These are phyloP conservation scores for Drosophila quadrilineata DNA, from an alignment of 1,140 invertebrate genomes.

Conservation along the genomic window DNA sequence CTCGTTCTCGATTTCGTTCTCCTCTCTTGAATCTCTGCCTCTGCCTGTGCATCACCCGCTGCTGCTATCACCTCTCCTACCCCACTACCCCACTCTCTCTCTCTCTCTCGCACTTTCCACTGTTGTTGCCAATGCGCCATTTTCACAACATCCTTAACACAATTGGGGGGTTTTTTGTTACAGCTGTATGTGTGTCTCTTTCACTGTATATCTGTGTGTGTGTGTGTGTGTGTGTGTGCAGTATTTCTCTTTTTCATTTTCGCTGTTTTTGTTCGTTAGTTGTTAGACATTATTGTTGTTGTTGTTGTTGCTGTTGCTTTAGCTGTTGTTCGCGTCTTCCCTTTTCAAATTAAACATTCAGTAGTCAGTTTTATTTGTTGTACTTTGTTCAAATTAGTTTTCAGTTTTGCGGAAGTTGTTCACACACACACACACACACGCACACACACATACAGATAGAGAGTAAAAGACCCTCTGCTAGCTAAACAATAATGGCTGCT, in stretches of 20 bases:
- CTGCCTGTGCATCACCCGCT: no score
- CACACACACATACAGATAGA: slow-evolving; percentile 21
- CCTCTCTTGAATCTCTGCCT: no score
- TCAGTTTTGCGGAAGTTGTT: slow-evolving; percentile 74
- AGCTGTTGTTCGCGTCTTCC: slow-evolving; percentile 53
- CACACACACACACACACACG: slow-evolving; percentile 39
- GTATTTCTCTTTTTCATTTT: slow-evolving; percentile 77
- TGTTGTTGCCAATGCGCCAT: slow-evolving; percentile 52
- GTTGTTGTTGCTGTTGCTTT: slow-evolving; percentile 8
- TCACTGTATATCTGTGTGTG: slow-evolving; percentile 17
- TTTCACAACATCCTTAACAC: slow-evolving; percentile 63
- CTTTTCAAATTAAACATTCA: slow-evolving; percentile 80
- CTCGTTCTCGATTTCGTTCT: slow-evolving; percentile 33
- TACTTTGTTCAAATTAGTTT: slow-evolving; percentile 80
- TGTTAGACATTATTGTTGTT: slow-evolving; percentile 71
- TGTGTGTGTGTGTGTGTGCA: slow-evolving; percentile 40
- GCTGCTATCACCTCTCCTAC: background rate
- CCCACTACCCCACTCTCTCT: no score
- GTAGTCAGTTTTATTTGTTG: slow-evolving; percentile 79
- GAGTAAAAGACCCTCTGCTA: background rate
- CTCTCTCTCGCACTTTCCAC: background rate
- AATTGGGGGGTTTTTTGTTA: slow-evolving; percentile 44
- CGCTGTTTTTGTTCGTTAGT: slow-evolving; percentile 72
- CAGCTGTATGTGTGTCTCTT: slow-evolving; percentile 42
- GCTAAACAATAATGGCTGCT: slow-evolving; percentile 63